Base-by-base conservation (phyloP, 2,113 vertebrate species). In the Anolis sagrei region DNA sequence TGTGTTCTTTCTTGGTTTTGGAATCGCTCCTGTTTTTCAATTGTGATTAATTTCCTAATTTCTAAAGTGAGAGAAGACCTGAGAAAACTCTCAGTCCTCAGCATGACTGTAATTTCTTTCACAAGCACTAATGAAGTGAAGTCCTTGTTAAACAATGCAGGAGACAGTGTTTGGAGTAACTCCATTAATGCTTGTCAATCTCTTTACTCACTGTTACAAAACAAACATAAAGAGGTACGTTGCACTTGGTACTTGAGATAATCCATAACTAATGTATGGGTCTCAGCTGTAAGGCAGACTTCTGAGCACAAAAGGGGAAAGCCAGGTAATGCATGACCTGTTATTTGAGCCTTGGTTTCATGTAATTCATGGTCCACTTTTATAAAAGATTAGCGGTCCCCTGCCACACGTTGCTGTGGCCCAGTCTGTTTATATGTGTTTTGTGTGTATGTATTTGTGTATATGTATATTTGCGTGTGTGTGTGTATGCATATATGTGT, bases 161-260 rank as follows among this genome's bases (percentile, higher is more conserved):
- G 78, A 87, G 82, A 21, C 61, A 51, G 29, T 89, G 82, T 91
- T 92, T 93, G 88, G 86, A 91, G 79, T 92, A 93, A 89, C 91
- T 95, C 82, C 64, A 68, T 93, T 94, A 93, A 90, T 89, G 79
- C 89, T 48, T 73, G 90, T 92, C 89, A 92, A 25, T 93, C 85
- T 88, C 85, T 85, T 87, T 86, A 64, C 64, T 84, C 62, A 61
- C 68, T 87, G 48, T 81, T 90, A 66, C 89, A 91, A 91, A 91
- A 89, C 90, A 90, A 92, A 90, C 49, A 88, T 84, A 88, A 85
- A 84, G 76, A 73, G 75, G 69, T 87, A 88, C 91, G 93, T 95
- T 94, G 89, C 79, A 68, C n/a, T 86, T 68, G 77, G 54, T 90
- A 64, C 87, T 90, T 86, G 83, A 84, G 74, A 74, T 82, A 88